A percentile compares a stretch with the other conserved stretches of the same genome.
Evolutionary conservation across 2,113 vertebrate species (phyloP).

Genomic region (Acanthochromis polyacanthus): DNA sequence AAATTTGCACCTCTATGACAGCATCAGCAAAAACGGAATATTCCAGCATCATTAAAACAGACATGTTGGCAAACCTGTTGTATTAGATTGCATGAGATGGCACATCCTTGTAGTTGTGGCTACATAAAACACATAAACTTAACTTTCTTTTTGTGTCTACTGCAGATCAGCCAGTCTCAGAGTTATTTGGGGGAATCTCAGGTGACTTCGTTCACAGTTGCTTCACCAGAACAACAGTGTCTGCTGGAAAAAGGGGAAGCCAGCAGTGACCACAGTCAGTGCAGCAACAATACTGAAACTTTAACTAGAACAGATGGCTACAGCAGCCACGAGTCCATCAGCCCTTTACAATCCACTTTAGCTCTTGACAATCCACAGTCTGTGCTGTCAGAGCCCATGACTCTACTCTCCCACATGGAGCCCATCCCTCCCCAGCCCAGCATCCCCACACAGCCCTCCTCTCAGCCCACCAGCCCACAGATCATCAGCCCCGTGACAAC

Average conservation of each 20-base stretch:
- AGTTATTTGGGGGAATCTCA: constrained; percentile 12
- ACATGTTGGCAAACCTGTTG: neutral
- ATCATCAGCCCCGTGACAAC: constrained; percentile 57
- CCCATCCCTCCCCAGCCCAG: constrained; percentile 33
- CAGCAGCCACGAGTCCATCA: constrained; percentile 48
- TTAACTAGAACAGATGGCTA: constrained; percentile 25
- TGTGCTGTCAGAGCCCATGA: constrained; percentile 47
- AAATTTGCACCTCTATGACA: too few species aligned
- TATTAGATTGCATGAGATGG: neutral
- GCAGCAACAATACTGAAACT: constrained; percentile 24
- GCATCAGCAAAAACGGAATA: neutral
- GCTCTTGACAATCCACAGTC: constrained; percentile 8
- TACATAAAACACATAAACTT: neutral
- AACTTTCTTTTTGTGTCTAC: constrained; percentile 11
- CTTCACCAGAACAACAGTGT: constrained; percentile 52
- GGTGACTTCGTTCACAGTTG: constrained; percentile 18
- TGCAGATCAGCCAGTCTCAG: constrained; percentile 38
- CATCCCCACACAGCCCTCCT: constrained; percentile 43
- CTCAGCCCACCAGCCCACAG: constrained; percentile 62
- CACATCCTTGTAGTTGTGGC: neutral
- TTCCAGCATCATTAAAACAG: neutral
- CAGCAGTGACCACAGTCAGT: constrained; percentile 57
- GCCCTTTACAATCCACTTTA: constrained; percentile 39
- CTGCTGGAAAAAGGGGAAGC: constrained; percentile 62
- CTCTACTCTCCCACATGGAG: constrained; percentile 54